Evolutionary conservation across 1,140 invertebrate genomes (phyloP), one percentile per base, ranked within the genome.

Genomic region (Meloidogyne hapla): DNA sequence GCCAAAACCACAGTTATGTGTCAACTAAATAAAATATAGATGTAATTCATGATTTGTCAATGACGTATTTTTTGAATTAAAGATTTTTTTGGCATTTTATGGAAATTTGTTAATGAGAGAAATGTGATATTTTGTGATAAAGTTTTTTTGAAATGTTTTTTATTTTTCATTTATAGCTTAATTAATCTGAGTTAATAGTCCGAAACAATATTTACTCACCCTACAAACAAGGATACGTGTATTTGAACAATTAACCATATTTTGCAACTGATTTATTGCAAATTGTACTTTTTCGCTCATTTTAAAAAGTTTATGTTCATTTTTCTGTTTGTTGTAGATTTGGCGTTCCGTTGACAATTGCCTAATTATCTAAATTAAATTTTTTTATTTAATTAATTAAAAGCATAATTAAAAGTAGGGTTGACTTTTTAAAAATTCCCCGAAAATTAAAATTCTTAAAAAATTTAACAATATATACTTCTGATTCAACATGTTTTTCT

Each of bases 211-310:
- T 48, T 48, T 48, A 48, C 48, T 45, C 65, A 61, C 74, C 18
- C 66, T 56, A 26, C 45, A 75, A 12, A 56, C 23, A 5, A 61
- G 45, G 6, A 67, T 26, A 74, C 81, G 26, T 45, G 77, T 38
- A 56, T 78, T 63, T 4, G 42, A 63, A 40, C 77, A 78, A 21
- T 78, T 75, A n/a, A 2, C 12, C 9, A 78, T 78, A 33, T 78
- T 40, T 61, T 78, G 77, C 33, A 78, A 12, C 15, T 40, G 48
- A 25, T n/a, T 23, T 8, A 78, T 21, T 2, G 76, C 65, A 25
- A 13, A 18, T n/a, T 78, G 77, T 38, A 78, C 76, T 25, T 40
- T 26, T 18, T 33, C 8, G 4, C 38, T 62, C 26, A 80, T 15
- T 8, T n/a, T 56, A 0, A 56, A 56, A n/a, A 56, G 48, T 56